Evolutionary conservation across 2,797 vertebrate species (phyloP).

Genomic region (Eremophila alpestris): DNA sequence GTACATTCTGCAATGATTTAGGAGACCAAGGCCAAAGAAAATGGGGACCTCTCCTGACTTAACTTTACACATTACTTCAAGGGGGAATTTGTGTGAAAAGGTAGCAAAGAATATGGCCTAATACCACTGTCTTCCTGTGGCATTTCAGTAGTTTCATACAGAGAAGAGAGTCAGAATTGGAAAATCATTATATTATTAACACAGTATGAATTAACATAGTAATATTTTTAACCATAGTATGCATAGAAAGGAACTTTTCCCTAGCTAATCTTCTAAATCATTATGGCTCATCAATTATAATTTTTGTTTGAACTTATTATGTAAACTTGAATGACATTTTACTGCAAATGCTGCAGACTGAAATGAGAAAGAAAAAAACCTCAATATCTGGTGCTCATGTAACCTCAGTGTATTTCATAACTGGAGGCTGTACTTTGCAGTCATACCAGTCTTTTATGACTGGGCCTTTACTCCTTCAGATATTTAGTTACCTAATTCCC

Average conservation of each 20-base stretch:
- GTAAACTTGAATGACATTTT: slow-evolving; percentile 34
- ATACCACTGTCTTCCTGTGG: not conserved
- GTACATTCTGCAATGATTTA: not conserved
- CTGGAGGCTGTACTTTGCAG: not conserved
- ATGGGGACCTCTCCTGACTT: not conserved
- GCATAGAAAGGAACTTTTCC: slow-evolving; percentile 1
- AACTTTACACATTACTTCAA: slow-evolving; percentile 6
- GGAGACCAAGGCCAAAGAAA: slow-evolving; percentile 11
- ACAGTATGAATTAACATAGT: slow-evolving; percentile 20
- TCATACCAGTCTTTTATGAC: not conserved
- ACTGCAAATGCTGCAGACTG: slow-evolving; percentile 20
- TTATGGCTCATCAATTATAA: slow-evolving; percentile 59
- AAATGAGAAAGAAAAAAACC: slow-evolving; percentile 44
- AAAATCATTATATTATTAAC: slow-evolving; percentile 25
- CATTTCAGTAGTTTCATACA: not conserved
- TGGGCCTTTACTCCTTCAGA: not conserved
- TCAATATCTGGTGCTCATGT: not conserved
- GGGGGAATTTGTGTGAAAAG: not conserved
- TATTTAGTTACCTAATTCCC: not conserved
- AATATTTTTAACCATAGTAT: not conserved
- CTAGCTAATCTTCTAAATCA: slow-evolving; percentile 55
- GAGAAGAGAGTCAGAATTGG: slow-evolving; percentile 11
- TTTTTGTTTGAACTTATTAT: slow-evolving; percentile 60
- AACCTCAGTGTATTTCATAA: slow-evolving; percentile 50
- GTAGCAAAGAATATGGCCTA: not conserved